A percentile compares a stretch with the other conserved stretches of the same genome.
These are phyloP conservation scores for Psilopsiagon aymara DNA, from an alignment of 2,113 vertebrate genomes.

Conservation along the genomic window DNA sequence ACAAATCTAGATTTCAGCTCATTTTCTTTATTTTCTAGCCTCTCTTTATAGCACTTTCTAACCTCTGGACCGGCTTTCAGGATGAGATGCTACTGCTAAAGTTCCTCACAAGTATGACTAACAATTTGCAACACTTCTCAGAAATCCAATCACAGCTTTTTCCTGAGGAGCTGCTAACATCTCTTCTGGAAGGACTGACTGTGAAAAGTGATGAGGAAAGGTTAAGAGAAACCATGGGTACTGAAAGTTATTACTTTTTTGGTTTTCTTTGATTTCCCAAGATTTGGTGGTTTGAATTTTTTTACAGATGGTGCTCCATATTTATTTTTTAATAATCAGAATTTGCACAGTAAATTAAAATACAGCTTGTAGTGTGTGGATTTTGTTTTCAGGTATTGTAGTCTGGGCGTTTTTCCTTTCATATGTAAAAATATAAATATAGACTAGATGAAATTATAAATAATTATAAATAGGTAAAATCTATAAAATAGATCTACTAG, in stretches of 20 bases:
- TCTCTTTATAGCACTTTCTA: slow-evolving; percentile 81
- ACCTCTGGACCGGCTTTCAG: slow-evolving; percentile 84
- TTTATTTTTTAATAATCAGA: not conserved
- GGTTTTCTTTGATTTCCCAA: not conserved
- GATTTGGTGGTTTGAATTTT: not conserved
- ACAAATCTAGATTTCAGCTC: not conserved
- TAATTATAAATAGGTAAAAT: not conserved
- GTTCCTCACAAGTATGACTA: slow-evolving; percentile 77
- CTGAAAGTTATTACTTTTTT: not conserved
- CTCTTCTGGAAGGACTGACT: slow-evolving; percentile 74
- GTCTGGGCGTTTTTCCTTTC: not conserved
- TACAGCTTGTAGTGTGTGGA: not conserved
- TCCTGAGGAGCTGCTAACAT: slow-evolving; percentile 72
- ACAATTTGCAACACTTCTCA: slow-evolving; percentile 80
- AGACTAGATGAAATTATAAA: not conserved
- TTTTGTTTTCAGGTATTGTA: not conserved
- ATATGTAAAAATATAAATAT: not conserved
- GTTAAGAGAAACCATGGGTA: slow-evolving; percentile 82
- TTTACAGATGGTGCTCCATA: not conserved
- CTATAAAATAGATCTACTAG: not conserved
- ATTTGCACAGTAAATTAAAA: not conserved
- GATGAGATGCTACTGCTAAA: slow-evolving; percentile 84
- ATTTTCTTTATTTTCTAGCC: slow-evolving; percentile 77
- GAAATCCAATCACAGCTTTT: slow-evolving; percentile 77
- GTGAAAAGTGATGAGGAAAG: slow-evolving; percentile 86